Conservation (phyloP, 2,797 vertebrate species). For the Pseudopleuronectes americanus region DNA sequence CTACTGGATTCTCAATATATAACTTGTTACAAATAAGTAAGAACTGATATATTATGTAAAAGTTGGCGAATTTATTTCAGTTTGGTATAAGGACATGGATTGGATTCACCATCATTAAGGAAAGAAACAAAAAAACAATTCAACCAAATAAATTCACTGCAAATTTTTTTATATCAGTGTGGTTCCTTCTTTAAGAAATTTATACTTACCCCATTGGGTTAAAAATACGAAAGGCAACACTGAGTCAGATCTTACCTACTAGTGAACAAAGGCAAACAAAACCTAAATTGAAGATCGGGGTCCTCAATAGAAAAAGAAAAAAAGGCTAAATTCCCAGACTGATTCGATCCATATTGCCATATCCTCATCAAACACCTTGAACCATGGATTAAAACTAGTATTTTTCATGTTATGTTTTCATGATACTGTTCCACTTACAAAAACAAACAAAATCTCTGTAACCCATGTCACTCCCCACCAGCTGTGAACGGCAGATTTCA, state of each 20-base stretch:
- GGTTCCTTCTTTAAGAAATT: slow-evolving; percentile 45
- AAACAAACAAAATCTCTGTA: slow-evolving; percentile 55
- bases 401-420: slow-evolving; percentile 54
- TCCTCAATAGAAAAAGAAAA: slow-evolving; percentile 15
- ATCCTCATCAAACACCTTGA: slow-evolving; percentile 79
- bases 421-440: slow-evolving; percentile 64
- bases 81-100: slow-evolving; percentile 31
- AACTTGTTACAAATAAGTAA: slow-evolving; percentile 65
- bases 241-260: slow-evolving; percentile 61
- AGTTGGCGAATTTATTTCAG: slow-evolving; percentile 59
- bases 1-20: slow-evolving; percentile 47
- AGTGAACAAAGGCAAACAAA: slow-evolving; percentile 59
- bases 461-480: slow-evolving; percentile 61
- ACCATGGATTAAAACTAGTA: slow-evolving; percentile 85
- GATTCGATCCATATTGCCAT: slow-evolving; percentile 61
- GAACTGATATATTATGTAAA: slow-evolving; percentile 60
- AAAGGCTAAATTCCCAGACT: slow-evolving; percentile 62
- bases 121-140: neutral
- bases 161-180: slow-evolving; percentile 40
- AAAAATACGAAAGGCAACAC: slow-evolving; percentile 72
- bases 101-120: slow-evolving; percentile 32
- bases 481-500: slow-evolving; percentile 67
- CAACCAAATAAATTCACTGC: slow-evolving; percentile 34
- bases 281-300: slow-evolving; percentile 44
- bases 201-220: slow-evolving; percentile 68